Percentiles rank a stretch among this genome's conserved stretches.
phyloP scores from a whole-genome alignment of 2,888 invertebrate species.

The Melanargia galathea region DNA sequence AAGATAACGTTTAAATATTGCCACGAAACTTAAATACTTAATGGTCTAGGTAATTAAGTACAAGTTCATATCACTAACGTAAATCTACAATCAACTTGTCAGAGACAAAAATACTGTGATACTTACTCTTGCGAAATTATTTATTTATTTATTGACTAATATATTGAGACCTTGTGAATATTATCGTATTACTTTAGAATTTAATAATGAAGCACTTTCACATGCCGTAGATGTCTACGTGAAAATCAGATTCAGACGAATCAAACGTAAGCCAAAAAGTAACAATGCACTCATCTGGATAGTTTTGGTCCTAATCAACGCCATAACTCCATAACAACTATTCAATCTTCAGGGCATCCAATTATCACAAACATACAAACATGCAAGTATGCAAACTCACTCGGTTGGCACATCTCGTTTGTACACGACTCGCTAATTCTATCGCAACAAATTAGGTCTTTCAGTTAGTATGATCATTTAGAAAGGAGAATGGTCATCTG shows the following conservation, averaged over 20 bases:
- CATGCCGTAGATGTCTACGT: slow-evolving; percentile 2
- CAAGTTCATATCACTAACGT: slow-evolving; percentile 39
- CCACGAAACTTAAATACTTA: slow-evolving; percentile 44
- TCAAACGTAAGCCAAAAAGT: too few relatives aligned
- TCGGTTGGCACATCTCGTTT: slow-evolving; percentile 34
- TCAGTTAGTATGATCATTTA: slow-evolving; percentile 10
- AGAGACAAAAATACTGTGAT: slow-evolving; percentile 44
- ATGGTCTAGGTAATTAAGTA: slow-evolving; percentile 39
- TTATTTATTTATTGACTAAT: slow-evolving; percentile 34
- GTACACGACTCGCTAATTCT: slow-evolving; percentile 19
- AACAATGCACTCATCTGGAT: background rate
- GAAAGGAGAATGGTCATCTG: too few relatives aligned
- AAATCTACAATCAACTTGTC: slow-evolving; percentile 38
- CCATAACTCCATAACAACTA: slow-evolving; percentile 23
- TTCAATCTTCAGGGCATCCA: slow-evolving; percentile 38
- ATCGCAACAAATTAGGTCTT: slow-evolving; percentile 31
- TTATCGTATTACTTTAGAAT: slow-evolving; percentile 3
- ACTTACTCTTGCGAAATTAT: slow-evolving; percentile 37
- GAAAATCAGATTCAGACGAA: too few relatives aligned
- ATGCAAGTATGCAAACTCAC: slow-evolving; percentile 29
- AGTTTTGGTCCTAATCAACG: background rate
- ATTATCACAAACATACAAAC: slow-evolving; percentile 41
- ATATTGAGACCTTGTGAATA: slow-evolving; percentile 36
- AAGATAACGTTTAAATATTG: slow-evolving; percentile 47
- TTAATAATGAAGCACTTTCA: slow-evolving; percentile 4